A percentile compares a stretch with the other conserved stretches of the same genome.
phyloP scores from a whole-genome alignment of 2,888 invertebrate species.

The Baronia brevicornis region DNA sequence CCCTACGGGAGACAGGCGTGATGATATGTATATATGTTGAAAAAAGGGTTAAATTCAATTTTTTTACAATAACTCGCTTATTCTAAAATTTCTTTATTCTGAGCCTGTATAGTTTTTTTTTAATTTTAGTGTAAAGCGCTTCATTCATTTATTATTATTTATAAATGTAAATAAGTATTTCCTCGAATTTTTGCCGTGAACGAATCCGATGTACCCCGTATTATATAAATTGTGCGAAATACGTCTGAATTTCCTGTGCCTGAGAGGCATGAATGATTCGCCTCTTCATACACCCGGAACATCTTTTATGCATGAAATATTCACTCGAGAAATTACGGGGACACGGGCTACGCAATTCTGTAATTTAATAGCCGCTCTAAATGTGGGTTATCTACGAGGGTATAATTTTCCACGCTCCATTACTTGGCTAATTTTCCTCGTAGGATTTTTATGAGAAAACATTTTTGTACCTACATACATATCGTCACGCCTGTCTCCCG shows the following conservation, averaged over 20 bases:
- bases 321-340: conserved; percentile 4
- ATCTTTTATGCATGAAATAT: conserved; percentile 13
- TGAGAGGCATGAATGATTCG: conserved; percentile 4
- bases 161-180: not conserved
- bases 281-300: conserved; percentile 1
- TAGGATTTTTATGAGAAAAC: no score
- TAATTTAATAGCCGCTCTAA: conserved; percentile 7
- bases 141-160: not conserved
- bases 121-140: no score
- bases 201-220: no score
- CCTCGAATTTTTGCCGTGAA: no score
- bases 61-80: no score
- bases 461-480: no score
- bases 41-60: no score
- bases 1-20: no score
- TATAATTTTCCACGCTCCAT: not conserved
- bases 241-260: not conserved
- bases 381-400: not conserved
- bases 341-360: conserved; percentile 1
- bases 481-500: no score
- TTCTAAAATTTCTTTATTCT: no score
- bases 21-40: no score
- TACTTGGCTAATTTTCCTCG: not conserved
- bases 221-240: conserved; percentile 9
- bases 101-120: no score